Percentiles rank a stretch among this genome's conserved stretches.
These are phyloP conservation scores for Pandemis cinnamomeana DNA, from an alignment of 2,888 invertebrate species.

Conservation along the genomic window DNA sequence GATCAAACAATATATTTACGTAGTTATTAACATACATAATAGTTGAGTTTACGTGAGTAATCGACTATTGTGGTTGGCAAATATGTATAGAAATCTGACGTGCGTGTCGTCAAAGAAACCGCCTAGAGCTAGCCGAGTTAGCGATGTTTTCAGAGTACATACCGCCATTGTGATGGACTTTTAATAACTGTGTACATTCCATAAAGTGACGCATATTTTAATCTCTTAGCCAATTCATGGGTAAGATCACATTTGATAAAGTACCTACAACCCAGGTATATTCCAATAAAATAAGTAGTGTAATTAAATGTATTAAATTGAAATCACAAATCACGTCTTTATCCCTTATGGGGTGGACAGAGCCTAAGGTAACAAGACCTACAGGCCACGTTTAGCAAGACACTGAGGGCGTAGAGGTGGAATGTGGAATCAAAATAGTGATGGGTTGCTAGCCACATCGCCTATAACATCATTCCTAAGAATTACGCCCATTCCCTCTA, in stretches of 20 bases:
- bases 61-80: conserved; percentile 56
- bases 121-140: conserved; percentile 23
- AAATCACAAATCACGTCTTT: no score
- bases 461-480: no score
- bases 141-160: conserved; percentile 32
- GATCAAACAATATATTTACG: conserved; percentile 21
- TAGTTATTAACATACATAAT: conserved; percentile 43
- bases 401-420: no score
- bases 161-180: conserved; percentile 28
- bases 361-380: no score
- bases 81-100: conserved; percentile 50
- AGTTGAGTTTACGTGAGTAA: conserved; percentile 54
- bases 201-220: conserved; percentile 6
- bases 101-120: conserved; percentile 46
- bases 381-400: no score
- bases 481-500: no score
- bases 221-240: neutral
- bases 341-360: no score
- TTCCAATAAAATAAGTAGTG: no score
- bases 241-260: neutral
- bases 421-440: no score
- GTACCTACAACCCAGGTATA: neutral
- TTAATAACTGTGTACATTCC: conserved; percentile 30
- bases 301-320: no score
- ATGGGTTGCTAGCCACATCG: no score